Evolutionary conservation across 2,888 invertebrate species (phyloP).

Genomic region (Lycophotia porphyrea): DNA sequence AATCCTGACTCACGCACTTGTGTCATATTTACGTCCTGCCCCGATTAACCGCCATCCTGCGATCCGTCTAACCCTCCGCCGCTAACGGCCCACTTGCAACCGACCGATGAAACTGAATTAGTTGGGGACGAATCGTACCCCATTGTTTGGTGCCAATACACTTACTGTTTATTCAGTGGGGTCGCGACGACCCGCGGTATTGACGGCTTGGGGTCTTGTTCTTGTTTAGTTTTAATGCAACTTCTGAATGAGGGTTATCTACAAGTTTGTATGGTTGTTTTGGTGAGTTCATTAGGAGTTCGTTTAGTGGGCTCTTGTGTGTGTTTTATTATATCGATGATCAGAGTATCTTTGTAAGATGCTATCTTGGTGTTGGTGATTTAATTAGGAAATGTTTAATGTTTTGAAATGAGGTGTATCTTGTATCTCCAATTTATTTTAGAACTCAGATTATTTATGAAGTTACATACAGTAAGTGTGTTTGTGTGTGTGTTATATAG

Average conservation of each 20-base stretch:
- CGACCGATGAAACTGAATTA: conserved; percentile 65
- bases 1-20: background rate
- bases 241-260: conserved; percentile 49
- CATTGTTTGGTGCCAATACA: conserved; percentile 67
- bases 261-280: conserved; percentile 46
- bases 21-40: conserved; percentile 7
- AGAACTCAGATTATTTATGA: too few species aligned
- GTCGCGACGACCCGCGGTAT: conserved; percentile 42
- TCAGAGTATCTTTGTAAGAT: background rate
- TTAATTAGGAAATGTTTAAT: background rate
- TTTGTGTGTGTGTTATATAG: too few species aligned
- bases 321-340: conserved; percentile 26
- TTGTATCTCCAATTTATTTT: too few species aligned
- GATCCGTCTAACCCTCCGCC: conserved; percentile 44
- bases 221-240: conserved; percentile 60
- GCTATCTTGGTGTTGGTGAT: background rate
- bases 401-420: background rate
- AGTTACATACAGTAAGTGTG: too few species aligned
- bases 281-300: conserved; percentile 36
- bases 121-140: conserved; percentile 59
- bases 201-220: conserved; percentile 43
- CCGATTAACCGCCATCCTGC: conserved; percentile 30
- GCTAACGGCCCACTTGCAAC: conserved; percentile 53
- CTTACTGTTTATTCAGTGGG: conserved; percentile 64
- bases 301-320: conserved; percentile 6